Base-by-base conservation (phyloP, 1,140 invertebrate species). In the Wasmannia auropunctata region DNA sequence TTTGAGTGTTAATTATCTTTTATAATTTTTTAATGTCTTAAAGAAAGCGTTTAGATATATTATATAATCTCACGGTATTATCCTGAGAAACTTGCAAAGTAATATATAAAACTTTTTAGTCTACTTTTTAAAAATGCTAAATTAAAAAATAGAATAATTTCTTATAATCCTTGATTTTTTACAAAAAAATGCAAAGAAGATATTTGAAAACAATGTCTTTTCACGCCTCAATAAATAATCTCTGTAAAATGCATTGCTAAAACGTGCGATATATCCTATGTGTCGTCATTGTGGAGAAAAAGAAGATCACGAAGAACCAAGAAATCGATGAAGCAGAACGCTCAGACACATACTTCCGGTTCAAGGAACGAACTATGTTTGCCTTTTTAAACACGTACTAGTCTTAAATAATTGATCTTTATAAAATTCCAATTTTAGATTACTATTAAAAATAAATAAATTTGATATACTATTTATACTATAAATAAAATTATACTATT, bases 251-350 rank as follows among this genome's bases (percentile, higher is more conserved):
- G 49, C 60, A 86, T 88, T 77, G 31, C 67, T 46, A 74, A 86
- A 10, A 88, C 22, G 86, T 84, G 62, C 91, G 86, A 91, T 91
- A 85, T 67, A 58, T 60, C 43, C 80, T 88, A 89, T 91, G 85
- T 91, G 88, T 63, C 72, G 49, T 58, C 69, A 51, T 19, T 43
- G 54, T n/a, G 3, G 14, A 87, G 65, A 83, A 88, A 86, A 83
- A 60, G 67, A 89, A 77, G 63, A 88, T 84, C 67, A 63, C 69
- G 56, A 72, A 72, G 79, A 88, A 90, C 87, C 85, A 91, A 86
- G 88, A 91, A 92, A 92, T 87, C 90, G 63, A 69, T 85, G 79
- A 70, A 69, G 65, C 85, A 86, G 77, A 89, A 92, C 91, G 77
- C 60, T 58, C 69, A 88, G 85, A 87, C 83, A 69, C 69, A 31